These are phyloP conservation scores for Tanypteryx hageni DNA, from an alignment of 2,888 invertebrate species.

Conservation along the genomic window DNA sequence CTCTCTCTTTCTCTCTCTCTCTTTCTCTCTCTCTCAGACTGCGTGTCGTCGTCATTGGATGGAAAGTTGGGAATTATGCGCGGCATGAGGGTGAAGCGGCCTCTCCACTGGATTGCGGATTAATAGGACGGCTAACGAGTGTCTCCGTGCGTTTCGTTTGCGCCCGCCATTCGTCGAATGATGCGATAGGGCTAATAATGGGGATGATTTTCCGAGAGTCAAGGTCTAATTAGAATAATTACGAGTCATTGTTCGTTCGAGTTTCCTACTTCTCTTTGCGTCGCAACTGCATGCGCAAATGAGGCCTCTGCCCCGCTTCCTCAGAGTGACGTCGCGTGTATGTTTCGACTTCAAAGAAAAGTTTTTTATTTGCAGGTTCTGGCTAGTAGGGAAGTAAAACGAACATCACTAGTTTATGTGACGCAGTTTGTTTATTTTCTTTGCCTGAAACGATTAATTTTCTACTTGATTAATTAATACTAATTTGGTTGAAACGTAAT, in stretches of 20 bases:
- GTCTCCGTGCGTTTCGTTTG: not conserved
- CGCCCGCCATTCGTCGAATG: not conserved
- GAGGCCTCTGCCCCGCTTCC: not conserved
- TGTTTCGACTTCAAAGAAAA: no score
- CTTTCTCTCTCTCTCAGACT: not conserved
- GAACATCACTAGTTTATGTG: no score
- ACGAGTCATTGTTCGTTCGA: not conserved
- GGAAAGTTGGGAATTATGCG: no score
- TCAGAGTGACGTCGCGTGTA: no score
- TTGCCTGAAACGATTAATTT: no score
- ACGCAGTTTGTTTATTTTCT: no score
- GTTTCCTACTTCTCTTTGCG: not conserved
- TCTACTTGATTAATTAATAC: no score
- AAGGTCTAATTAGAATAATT: slow-evolving; percentile 11
- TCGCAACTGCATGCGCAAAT: not conserved
- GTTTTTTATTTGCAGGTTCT: no score
- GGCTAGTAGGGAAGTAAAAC: no score
- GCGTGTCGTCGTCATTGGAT: not conserved
- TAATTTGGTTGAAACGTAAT: no score
- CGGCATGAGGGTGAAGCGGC: not conserved
- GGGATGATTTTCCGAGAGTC: not conserved
- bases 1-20: not conserved
- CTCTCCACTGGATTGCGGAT: not conserved
- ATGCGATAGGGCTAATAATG: not conserved
- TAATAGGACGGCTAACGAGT: not conserved